phyloP scores from a whole-genome alignment of 2,797 vertebrate species.

The Spinibarbus caldwelli region DNA sequence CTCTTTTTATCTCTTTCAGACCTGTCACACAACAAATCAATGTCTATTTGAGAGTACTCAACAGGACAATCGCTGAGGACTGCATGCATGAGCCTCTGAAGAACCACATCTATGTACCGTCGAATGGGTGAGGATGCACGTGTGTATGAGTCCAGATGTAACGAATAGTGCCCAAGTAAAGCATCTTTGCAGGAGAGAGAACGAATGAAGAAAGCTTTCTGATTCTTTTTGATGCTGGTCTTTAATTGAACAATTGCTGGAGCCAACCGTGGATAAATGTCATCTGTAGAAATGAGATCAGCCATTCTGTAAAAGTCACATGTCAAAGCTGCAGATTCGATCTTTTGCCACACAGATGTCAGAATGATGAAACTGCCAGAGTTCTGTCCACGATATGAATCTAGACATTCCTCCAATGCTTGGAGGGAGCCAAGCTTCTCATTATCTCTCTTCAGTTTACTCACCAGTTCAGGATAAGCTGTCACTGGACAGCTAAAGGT shows the following conservation, averaged over 20 bases:
- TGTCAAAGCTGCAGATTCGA: constrained; percentile 62
- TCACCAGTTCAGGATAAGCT: constrained; percentile 10
- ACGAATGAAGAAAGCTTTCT: constrained; percentile 73
- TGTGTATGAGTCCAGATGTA: constrained; percentile 79
- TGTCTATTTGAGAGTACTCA: constrained; percentile 66
- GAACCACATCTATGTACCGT: constrained; percentile 80
- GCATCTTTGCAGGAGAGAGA: constrained; percentile 67
- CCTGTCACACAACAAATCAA: constrained; percentile 79
- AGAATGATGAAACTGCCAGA: constrained; percentile 69
- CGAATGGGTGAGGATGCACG: constrained; percentile 85
- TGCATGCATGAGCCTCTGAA: constrained; percentile 78
- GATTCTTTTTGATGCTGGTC: constrained; percentile 63
- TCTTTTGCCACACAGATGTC: constrained; percentile 71
- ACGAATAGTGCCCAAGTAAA: constrained; percentile 73
- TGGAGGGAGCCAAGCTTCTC: not conserved
- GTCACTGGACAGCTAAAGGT: not conserved
- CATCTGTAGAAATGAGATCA: constrained; percentile 79
- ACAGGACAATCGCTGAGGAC: constrained; percentile 61
- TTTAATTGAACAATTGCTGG: constrained; percentile 69
- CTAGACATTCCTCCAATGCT: not conserved
- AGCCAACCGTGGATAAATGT: constrained; percentile 79
- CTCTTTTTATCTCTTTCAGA: constrained; percentile 68
- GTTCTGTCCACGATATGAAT: not conserved
- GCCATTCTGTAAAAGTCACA: constrained; percentile 72
- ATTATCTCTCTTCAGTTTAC: not conserved